A percentile compares a stretch with the other conserved stretches of the same genome.
Conservation (phyloP, 2,113 vertebrate genomes). For the Mormyrus lacerda region DNA sequence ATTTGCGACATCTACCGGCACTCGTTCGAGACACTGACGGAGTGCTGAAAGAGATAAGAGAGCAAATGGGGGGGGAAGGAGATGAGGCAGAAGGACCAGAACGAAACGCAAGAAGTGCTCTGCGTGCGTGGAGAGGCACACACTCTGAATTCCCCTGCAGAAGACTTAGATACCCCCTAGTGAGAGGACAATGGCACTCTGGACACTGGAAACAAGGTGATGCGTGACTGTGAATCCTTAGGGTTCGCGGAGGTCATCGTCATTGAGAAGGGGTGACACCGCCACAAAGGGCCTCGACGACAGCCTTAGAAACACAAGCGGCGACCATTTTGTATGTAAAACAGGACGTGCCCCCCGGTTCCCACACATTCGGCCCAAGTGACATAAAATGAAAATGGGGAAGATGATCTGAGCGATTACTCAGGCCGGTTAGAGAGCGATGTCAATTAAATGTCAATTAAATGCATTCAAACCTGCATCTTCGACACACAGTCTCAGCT, state of each 20-base stretch:
- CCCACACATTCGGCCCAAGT: constrained; percentile 80
- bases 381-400: constrained; percentile 34
- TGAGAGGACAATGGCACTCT: constrained; percentile 78
- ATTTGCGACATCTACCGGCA: constrained; percentile 99
- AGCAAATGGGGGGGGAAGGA: background rate
- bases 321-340: constrained; percentile 83
- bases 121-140: constrained; percentile 56
- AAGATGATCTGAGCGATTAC: constrained; percentile 39
- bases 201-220: constrained; percentile 57
- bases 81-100: background rate
- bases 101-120: constrained; percentile 31
- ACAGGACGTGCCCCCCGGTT: constrained; percentile 81
- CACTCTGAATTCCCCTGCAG: constrained; percentile 69
- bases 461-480: constrained; percentile 65
- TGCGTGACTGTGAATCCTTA: constrained; percentile 82
- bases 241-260: constrained; percentile 87
- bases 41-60: constrained; percentile 8
- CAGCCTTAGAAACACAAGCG: constrained; percentile 78
- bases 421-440: constrained; percentile 39
- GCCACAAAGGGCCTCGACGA: constrained; percentile 92
- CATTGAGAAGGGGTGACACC: constrained; percentile 93
- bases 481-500: constrained; percentile 47
- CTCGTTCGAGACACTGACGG: constrained; percentile 57
- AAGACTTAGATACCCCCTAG: constrained; percentile 92
- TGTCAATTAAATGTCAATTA: background rate